A percentile compares a stretch with the other conserved stretches of the same genome.
Conservation (phyloP, 2,797 vertebrate genomes). For the Tokudaia muenninki region DNA sequence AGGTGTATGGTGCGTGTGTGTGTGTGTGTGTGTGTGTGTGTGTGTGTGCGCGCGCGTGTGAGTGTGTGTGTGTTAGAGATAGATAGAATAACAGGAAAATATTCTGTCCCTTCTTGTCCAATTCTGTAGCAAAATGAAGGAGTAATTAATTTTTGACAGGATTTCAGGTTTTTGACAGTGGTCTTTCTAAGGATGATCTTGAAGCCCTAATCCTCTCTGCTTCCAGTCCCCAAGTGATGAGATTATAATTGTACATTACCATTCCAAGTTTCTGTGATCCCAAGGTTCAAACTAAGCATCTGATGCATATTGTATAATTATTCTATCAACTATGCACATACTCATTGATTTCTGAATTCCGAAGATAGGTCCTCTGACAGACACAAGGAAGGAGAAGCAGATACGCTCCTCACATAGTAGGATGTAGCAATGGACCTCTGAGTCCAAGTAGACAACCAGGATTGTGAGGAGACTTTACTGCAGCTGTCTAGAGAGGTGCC, state of each 20-base stretch:
- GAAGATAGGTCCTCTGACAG: not conserved
- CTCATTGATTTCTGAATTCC: not conserved
- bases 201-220: not conserved
- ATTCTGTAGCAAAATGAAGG: not conserved
- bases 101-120: not conserved
- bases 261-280: not conserved
- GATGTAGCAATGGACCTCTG: not conserved
- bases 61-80: not conserved
- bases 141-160: not conserved
- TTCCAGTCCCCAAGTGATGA: no score
- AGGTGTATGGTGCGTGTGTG: not conserved
- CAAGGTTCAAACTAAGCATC: not conserved
- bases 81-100: not conserved
- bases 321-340: not conserved
- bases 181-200: not conserved
- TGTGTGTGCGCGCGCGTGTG: not conserved
- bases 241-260: not conserved
- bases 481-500: not conserved
- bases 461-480: not conserved
- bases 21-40: not conserved
- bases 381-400: not conserved
- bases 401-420: fast-evolving
- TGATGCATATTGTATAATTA: not conserved
- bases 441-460: not conserved
- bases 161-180: not conserved